phyloP scores from a whole-genome alignment of 2,113 vertebrate species.

The Urocolius indicus region DNA sequence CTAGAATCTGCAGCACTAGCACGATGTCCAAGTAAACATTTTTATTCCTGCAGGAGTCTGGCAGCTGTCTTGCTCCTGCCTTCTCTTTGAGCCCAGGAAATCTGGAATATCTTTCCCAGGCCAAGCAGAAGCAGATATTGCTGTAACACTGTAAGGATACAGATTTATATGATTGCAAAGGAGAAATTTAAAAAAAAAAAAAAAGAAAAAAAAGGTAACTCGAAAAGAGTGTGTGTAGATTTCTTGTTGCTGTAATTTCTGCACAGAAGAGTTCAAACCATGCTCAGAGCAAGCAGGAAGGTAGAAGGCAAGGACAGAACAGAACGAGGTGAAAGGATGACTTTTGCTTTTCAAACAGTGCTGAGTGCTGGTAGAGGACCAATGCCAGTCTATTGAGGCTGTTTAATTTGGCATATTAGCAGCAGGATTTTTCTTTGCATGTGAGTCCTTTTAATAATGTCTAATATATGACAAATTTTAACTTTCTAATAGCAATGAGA shows the following conservation, averaged over 20 bases:
- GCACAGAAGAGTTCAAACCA: background rate
- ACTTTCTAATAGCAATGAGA: background rate
- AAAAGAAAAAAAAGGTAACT: background rate
- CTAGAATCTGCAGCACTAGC: background rate
- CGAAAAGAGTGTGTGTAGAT: background rate
- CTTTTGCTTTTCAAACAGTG: background rate
- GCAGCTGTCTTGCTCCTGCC: background rate
- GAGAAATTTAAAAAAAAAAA: background rate
- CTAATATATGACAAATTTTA: background rate
- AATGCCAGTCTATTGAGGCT: background rate
- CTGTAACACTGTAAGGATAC: background rate
- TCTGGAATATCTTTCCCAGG: background rate
- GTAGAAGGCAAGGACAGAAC: background rate
- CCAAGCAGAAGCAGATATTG: background rate
- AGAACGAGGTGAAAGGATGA: background rate
- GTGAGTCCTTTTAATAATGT: conserved; percentile 3
- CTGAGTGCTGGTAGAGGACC: background rate
- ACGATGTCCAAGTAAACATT: background rate
- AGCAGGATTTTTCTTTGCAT: background rate
- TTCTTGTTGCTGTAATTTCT: background rate
- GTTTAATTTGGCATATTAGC: background rate
- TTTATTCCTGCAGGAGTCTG: background rate
- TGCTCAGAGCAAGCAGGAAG: background rate
- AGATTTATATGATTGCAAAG: background rate
- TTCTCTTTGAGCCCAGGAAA: background rate